Percentiles rank a stretch among this genome's conserved stretches.
Conservation (phyloP, 1,140 invertebrate genomes). For the Scaptomyza pallida region DNA sequence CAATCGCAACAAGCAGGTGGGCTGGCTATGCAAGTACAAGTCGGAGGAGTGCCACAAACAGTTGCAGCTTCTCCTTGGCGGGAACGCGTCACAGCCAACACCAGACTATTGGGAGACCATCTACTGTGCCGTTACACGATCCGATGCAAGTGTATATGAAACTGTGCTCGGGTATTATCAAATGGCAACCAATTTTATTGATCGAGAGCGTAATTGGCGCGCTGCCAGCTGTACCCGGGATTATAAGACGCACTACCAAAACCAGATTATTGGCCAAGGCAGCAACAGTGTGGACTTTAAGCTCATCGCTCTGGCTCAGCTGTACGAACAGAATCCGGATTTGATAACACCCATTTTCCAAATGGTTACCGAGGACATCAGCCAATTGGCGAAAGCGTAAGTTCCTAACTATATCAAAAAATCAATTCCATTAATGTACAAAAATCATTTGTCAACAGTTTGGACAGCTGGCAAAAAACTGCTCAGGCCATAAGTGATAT, state of each 20-base stretch:
- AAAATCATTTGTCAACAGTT: slow-evolving; percentile 21
- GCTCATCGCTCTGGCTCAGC: slow-evolving; percentile 66
- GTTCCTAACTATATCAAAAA: slow-evolving; percentile 2
- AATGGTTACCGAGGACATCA: slow-evolving; percentile 53
- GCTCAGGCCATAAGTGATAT: slow-evolving; percentile 82
- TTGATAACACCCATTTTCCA: slow-evolving; percentile 72
- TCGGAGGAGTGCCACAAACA: slow-evolving; percentile 81
- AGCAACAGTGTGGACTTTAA: slow-evolving; percentile 42
- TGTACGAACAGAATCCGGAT: slow-evolving; percentile 83
- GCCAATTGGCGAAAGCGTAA: slow-evolving; percentile 49
- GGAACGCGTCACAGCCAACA: slow-evolving; percentile 51
- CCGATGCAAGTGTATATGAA: slow-evolving; percentile 68
- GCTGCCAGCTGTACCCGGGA: slow-evolving; percentile 57
- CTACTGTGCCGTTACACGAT: slow-evolving; percentile 85
- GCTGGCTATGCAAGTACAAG: slow-evolving; percentile 85
- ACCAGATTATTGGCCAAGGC: slow-evolving; percentile 32
- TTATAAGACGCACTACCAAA: slow-evolving; percentile 40
- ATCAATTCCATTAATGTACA: neutral
- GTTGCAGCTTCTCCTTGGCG: slow-evolving; percentile 36
- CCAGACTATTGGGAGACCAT: slow-evolving; percentile 86
- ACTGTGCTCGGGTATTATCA: slow-evolving; percentile 15
- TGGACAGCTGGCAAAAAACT: slow-evolving; percentile 79
- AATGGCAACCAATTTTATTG: slow-evolving; percentile 37
- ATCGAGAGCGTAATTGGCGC: slow-evolving; percentile 43
- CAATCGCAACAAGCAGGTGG: slow-evolving; percentile 78